Evolutionary conservation across 2,113 vertebrate species (phyloP).

Genomic region (Cariama cristata): DNA sequence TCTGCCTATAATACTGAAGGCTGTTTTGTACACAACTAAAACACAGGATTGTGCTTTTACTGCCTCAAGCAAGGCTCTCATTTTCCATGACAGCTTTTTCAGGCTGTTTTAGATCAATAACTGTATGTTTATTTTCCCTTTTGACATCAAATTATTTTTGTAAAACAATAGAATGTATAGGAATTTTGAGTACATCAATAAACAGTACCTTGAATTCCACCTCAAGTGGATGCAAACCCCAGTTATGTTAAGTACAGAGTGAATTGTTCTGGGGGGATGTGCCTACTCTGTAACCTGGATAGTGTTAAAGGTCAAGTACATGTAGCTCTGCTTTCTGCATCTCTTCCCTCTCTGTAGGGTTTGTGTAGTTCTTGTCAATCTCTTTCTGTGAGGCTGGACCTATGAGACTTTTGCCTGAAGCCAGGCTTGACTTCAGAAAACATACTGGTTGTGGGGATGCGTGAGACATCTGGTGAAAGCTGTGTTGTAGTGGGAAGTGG

Average conservation of each 20-base stretch:
- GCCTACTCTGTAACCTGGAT: neutral
- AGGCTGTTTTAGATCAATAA: neutral
- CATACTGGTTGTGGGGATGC: rapidly evolving
- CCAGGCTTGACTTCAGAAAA: neutral
- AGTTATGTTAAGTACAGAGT: neutral
- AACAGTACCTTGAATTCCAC: neutral
- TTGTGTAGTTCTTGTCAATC: neutral
- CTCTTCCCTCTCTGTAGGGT: neutral
- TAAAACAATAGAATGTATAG: neutral
- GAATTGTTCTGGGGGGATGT: neutral
- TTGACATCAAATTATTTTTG: neutral
- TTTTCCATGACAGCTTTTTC: neutral
- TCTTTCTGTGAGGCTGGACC: neutral
- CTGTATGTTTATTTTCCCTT: neutral
- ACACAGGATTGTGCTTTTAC: neutral
- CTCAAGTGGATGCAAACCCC: neutral
- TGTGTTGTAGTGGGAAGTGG: neutral
- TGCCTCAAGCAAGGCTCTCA: neutral
- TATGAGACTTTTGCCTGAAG: neutral
- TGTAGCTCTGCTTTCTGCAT: neutral
- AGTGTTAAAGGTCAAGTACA: neutral
- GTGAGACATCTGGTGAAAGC: neutral
- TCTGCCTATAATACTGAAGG: neutral
- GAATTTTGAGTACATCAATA: neutral
- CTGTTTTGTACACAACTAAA: neutral